Base-by-base conservation (phyloP, 2,888 invertebrate genomes). In the Lacanobia wlatinum region DNA sequence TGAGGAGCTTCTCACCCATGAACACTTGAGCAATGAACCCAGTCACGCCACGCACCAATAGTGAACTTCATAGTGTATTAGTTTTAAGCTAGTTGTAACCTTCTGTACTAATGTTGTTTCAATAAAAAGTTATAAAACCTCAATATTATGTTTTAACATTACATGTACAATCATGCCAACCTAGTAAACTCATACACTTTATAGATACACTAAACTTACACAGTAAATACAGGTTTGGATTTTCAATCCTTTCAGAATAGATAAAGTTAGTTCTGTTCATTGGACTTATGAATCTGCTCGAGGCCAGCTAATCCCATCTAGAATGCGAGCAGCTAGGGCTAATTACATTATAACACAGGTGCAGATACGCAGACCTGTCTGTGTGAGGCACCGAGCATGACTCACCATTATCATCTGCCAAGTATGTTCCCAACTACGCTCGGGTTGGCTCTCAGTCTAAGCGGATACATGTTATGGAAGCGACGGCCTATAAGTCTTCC, bases 21-120 rank as follows among this genome's bases (percentile, higher is more conserved):
- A 90, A 10, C 87, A 89, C 14, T 3, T 78, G 40, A 85, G 69
- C 65, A 87, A 84, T n/a, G 89, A 91, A 50, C 46, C 86, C 70
- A 86, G 77, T 76, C 88, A 87, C 75, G 70, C 59, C 23, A 46
- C 76, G 56, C 84, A 85, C 74, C 71, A 84, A 59, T 85, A 82
- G 62, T 70, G 65, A 66, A 62, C 18, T 65, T 56, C 48, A 63
- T 60, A 74, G 75, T 77, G 79, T 58, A 50, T 14, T 73, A 73
- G 34, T 7, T 34, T 67, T 80, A 76, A 80, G 72, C 21, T 84
- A 78, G 58, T 78, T 66, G 48, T 79, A 76, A 69, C 46, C 34
- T 78, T 70, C 59, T 60, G 23, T 80, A 73, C 18, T 48, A 48
- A 60, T 72, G 52, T 69, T 72, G 50, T 68, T 76, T 65, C 40